phyloP scores from a whole-genome alignment of 2,888 invertebrate species.

The Morpho deidamia region DNA sequence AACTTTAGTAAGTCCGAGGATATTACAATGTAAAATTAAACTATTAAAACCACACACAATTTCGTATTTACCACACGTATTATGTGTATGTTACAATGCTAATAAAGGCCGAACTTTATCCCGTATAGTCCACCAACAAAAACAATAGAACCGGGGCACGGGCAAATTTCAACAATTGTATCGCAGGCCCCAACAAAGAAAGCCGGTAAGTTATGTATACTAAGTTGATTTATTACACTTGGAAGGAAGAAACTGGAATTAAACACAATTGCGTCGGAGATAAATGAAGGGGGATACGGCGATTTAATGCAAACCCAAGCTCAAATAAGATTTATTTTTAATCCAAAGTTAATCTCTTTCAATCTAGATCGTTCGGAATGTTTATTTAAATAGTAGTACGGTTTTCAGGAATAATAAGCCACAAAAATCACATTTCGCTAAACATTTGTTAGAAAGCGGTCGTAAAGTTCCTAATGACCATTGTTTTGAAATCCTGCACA shows the following conservation, averaged over 20 bases:
- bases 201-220: constrained; percentile 32
- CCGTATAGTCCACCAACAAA: constrained; percentile 14
- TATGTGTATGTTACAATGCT: constrained; percentile 6
- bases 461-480: too few relatives aligned
- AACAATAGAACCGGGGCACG: constrained; percentile 17
- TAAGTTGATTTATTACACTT: constrained; percentile 56
- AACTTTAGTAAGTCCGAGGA: background rate
- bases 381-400: constrained; percentile 5
- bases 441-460: too few relatives aligned
- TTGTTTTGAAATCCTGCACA: too few relatives aligned
- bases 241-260: constrained; percentile 54
- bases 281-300: constrained; percentile 52
- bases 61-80: background rate
- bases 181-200: constrained; percentile 26
- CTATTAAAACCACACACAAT: too few relatives aligned
- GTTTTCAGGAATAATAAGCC: too few relatives aligned
- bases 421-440: too few relatives aligned
- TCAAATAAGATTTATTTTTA: constrained; percentile 39
- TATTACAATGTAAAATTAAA: background rate
- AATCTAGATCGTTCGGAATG: constrained; percentile 9
- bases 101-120: constrained; percentile 18
- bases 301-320: constrained; percentile 49
- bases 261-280: constrained; percentile 61
- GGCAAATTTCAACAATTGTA: constrained; percentile 28
- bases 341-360: constrained; percentile 21